Conservation (phyloP, 2,113 vertebrate genomes). For the Bubo bubo region DNA sequence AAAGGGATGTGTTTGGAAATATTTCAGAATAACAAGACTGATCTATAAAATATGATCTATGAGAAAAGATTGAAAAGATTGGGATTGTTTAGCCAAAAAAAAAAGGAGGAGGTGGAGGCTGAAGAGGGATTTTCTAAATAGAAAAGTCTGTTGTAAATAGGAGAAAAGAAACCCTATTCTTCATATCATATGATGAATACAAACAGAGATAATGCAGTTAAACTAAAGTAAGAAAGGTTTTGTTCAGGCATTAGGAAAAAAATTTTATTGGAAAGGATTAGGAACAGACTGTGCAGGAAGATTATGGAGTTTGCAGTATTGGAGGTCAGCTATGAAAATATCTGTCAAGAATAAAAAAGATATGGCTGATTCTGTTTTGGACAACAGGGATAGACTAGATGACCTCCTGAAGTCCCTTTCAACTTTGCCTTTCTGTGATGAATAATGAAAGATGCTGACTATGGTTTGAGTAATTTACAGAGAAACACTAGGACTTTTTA, state of each 20-base stretch:
- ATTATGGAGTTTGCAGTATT: neutral
- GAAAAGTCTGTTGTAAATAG: neutral
- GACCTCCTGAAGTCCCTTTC: neutral
- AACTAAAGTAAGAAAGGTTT: neutral
- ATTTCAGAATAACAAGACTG: neutral
- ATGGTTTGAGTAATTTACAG: neutral
- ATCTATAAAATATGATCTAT: neutral
- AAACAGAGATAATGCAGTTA: neutral
- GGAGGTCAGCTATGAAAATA: neutral
- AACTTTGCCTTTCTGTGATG: neutral
- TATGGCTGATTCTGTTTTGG: neutral
- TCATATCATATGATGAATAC: neutral
- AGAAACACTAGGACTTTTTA: neutral
- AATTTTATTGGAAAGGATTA: neutral
- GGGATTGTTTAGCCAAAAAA: neutral
- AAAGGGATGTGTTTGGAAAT: neutral
- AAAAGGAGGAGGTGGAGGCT: accelerated
- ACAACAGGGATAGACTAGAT: neutral
- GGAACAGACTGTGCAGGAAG: neutral
- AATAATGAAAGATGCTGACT: neutral
- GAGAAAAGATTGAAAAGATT: neutral
- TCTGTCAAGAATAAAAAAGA: neutral
- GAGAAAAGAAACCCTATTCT: neutral
- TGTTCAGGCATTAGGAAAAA: neutral
- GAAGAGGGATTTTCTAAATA: neutral